Evolutionary conservation across 2,888 invertebrate genomes (phyloP), one percentile per base, ranked within the genome.

Genomic region (Apamea crenata): DNA sequence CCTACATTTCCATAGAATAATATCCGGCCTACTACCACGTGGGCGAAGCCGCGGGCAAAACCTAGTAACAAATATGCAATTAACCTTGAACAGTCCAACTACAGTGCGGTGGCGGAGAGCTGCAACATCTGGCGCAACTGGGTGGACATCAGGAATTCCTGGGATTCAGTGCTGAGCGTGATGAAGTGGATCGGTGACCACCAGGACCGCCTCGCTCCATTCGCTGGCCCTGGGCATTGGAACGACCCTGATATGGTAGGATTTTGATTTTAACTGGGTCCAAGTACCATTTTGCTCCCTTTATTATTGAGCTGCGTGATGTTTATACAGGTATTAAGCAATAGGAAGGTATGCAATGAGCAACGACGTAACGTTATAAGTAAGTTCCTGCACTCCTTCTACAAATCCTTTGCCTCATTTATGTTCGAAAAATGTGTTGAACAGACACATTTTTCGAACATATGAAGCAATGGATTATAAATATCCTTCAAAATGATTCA

Each of bases 181-280:
- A 96, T 97, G 90, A 94, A 97, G 83, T 98, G 97, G 97, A 98
- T 97, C 89, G 97, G 97, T 2, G 93, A 96, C 66, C 97, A 98
- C 91, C 98, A 98, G 92, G 97, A 97, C 65, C 93, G 97, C 65
- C 93, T 98, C 74, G 96, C 96, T 1, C 91, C 95, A 10, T 95
- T 97, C 92, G 97, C 98, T 10, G 98, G 98, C 2, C 98, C 98
- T 1, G 98, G 98, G 5, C 97, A 97, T 89, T 98, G 98, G 98
- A 98, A 98, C 89, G 98, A 98, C 91, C 98, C 98, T 14, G 98
- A 98, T 90, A 98, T 98, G 98, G 98, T 98, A 65, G 29, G 3
- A 40, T 18, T 59, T n/a, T 2, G 2, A 14, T 44, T 68, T 50
- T 18, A 18, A 32, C 50, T 25, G 25, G 8, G 50, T 70, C 25